Percentiles rank a stretch among this genome's conserved stretches.
phyloP scores from a whole-genome alignment of 2,113 vertebrate species.

The Hydrolagus affinis region DNA sequence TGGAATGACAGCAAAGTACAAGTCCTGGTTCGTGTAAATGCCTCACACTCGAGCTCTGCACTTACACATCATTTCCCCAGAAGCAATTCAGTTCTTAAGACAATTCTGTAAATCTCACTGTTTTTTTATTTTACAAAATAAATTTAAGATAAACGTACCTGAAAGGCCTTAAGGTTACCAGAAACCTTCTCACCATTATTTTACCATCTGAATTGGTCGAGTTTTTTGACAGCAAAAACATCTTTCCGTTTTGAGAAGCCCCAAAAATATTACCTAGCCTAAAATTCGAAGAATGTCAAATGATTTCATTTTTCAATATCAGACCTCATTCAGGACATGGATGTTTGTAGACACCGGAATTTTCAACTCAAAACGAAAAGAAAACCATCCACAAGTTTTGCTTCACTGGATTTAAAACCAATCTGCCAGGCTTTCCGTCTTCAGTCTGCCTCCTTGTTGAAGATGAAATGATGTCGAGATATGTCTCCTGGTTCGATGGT shows the following conservation, averaged over 20 bases:
- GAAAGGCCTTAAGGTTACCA: conserved; percentile 92
- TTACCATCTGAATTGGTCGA: conserved; percentile 65
- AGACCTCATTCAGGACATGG: neutral
- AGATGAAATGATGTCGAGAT: conserved; percentile 2
- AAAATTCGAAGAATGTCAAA: neutral
- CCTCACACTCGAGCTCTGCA: neutral
- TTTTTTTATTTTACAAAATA: neutral
- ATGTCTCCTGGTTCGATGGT: neutral
- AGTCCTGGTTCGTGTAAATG: conserved; percentile 1
- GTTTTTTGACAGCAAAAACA: conserved; percentile 28
- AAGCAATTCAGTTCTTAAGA: neutral
- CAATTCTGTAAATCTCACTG: neutral
- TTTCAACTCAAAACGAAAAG: conserved; percentile 2
- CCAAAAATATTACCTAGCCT: conserved; percentile 15
- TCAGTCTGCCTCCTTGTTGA: conserved; percentile 4
- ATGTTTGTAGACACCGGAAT: neutral
- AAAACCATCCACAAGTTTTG: conserved; percentile 27
- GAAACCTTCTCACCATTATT: conserved; percentile 91
- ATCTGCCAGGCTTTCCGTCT: conserved; percentile 17
- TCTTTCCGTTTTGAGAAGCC: conserved; percentile 7
- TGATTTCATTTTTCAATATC: neutral
- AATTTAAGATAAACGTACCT: conserved; percentile 66
- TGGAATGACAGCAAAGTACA: neutral
- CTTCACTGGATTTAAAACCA: conserved; percentile 21
- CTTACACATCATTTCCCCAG: neutral